phyloP scores from a whole-genome alignment of 2,888 invertebrate species.

The Strigamia crassipes region DNA sequence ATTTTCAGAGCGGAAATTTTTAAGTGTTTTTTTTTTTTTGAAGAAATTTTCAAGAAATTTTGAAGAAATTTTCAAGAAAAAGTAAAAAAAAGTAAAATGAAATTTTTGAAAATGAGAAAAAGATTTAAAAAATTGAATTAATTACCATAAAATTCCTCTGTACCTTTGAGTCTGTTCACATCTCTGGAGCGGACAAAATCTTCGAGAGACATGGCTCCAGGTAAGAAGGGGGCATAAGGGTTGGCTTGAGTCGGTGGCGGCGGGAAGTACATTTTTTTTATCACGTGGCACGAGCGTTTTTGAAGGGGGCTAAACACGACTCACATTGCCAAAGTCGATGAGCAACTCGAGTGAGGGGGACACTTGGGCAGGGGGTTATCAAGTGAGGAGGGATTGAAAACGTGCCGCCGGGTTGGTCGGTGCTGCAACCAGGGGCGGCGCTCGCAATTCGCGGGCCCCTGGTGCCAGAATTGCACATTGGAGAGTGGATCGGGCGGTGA shows the following conservation, averaged over 20 bases:
- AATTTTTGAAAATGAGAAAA: neutral
- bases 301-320: neutral
- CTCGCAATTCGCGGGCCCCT: neutral
- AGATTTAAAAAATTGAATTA: neutral
- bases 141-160: conserved; percentile 20
- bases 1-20: conserved; percentile 25
- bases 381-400: conserved; percentile 11
- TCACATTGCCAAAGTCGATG: conserved; percentile 6
- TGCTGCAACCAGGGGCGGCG: conserved; percentile 1
- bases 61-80: too few species aligned
- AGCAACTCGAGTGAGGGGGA: neutral
- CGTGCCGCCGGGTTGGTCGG: conserved; percentile 25
- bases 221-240: conserved; percentile 34
- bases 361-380: conserved; percentile 12
- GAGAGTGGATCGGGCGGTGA: neutral
- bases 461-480: conserved; percentile 3
- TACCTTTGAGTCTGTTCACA: conserved; percentile 45
- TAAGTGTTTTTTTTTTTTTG: too few species aligned
- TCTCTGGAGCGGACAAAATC: conserved; percentile 39
- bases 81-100: neutral
- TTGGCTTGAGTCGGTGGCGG: conserved; percentile 14
- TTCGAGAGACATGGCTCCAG: conserved; percentile 44
- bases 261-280: conserved; percentile 43
- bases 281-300: conserved; percentile 12
- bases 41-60: too few species aligned